Base-by-base conservation (phyloP, 2,113 vertebrate species). In the Python bivittatus region DNA sequence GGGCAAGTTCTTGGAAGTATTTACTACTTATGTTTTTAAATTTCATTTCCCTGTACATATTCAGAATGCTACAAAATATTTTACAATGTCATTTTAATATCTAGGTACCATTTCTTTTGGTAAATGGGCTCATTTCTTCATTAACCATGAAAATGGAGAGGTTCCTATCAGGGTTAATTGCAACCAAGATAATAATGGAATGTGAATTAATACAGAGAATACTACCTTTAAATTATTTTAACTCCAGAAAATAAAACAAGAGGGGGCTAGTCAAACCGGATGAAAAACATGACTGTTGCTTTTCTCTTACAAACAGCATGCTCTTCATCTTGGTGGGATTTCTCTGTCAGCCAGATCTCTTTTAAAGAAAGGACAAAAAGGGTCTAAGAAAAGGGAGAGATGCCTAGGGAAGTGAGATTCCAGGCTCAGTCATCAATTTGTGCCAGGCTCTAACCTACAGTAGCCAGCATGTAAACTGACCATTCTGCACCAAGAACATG, bases 391-490 rank as follows among this genome's bases (percentile, higher is more conserved):
- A 53, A 33, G 85, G 12, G 52, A 27, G 6, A 17, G n/a, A 93
- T 58, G 95, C 96, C 94, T 0, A 15, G 6, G 93, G 84, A 91
- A 54, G 22, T 48, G 20, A 13, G 2, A 89, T 22, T 57, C 33
- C 48, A 85, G 58, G 38, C 84, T 15, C 61, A 90, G 87, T 94
- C 90, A 96, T 89, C 84, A 85, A 89, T 90, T 91, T 86, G n/a
- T 95, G 90, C 93, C 95, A 93, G 79, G 42, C 44, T 90, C 92
- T 92, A 57, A 57, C 86, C 88, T 68, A 89, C 90, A 90, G 86
- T 33, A 1, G 86, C 88, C 89, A 88, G 85, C 91, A 91, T 4
- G 13, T 1, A 48, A 92, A 61, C 60, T 79, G 90, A 72, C 0
- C 0, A 7, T 42, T 84, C 90, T 4, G 0, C 79, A n/a, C 53